phyloP scores from a whole-genome alignment of 2,888 invertebrate species.

The Cactoblastis cactorum region DNA sequence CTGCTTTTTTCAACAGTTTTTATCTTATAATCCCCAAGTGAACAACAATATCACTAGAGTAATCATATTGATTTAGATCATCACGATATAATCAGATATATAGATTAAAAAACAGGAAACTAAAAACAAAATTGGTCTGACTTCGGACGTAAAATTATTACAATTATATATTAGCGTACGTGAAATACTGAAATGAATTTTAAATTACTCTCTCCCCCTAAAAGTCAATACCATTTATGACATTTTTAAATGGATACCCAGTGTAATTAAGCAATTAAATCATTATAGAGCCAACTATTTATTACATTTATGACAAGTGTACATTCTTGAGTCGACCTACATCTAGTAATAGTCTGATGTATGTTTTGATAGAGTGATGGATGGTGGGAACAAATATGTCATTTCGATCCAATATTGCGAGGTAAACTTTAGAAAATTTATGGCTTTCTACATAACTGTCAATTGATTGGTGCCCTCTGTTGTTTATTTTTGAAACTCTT shows the following conservation, averaged over 20 bases:
- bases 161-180: neutral
- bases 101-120: no score
- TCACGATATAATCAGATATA: no score
- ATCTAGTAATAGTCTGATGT: neutral
- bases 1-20: no score
- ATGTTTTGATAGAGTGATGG: neutral
- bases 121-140: no score
- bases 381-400: neutral
- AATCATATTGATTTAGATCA: no score
- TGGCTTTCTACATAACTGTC: no score
- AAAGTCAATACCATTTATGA: neutral
- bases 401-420: neutral
- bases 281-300: constrained; percentile 23
- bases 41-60: no score
- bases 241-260: constrained; percentile 10
- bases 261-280: constrained; percentile 31
- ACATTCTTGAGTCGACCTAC: constrained; percentile 4
- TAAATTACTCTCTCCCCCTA: neutral
- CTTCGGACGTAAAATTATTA: neutral
- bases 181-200: neutral
- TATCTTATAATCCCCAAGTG: no score
- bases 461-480: no score
- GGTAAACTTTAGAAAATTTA: neutral
- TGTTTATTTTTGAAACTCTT: no score
- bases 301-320: constrained; percentile 21